These are phyloP conservation scores for Drosophila anceps DNA, from an alignment of 2,888 invertebrate species.

Conservation along the genomic window DNA sequence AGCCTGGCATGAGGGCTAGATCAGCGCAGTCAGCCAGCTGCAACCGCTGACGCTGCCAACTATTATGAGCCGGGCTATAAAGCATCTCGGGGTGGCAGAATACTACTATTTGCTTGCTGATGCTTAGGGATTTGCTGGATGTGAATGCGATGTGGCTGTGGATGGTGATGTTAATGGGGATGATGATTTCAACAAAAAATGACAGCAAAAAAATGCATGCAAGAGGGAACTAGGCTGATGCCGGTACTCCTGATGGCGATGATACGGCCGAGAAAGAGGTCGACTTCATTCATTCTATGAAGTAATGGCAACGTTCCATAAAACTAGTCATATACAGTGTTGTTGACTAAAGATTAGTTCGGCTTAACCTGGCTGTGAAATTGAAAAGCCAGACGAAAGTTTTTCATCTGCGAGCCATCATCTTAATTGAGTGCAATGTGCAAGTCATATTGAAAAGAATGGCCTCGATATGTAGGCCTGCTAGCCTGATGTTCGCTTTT, in stretches of 20 bases:
- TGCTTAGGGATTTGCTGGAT: constrained; percentile 58
- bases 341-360: constrained; percentile 49
- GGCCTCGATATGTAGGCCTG: constrained; percentile 53
- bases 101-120: constrained; percentile 57
- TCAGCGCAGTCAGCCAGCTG: constrained; percentile 33
- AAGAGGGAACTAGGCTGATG: constrained; percentile 17
- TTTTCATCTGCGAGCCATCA: constrained; percentile 48
- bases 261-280: constrained; percentile 22
- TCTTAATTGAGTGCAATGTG: constrained; percentile 63
- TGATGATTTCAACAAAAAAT: constrained; percentile 56
- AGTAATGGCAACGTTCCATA: constrained; percentile 64
- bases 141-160: constrained; percentile 5
- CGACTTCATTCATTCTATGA: constrained; percentile 60
- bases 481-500: constrained; percentile 1
- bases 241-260: constrained; percentile 10
- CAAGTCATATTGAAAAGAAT: constrained; percentile 49
- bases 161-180: background rate
- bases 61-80: constrained; percentile 41
- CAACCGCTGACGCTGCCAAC: constrained; percentile 7
- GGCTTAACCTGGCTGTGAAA: constrained; percentile 53
- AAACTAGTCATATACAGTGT: constrained; percentile 38
- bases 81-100: constrained; percentile 60
- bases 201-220: constrained; percentile 56
- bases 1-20: constrained; percentile 39
- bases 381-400: constrained; percentile 54